phyloP scores from a whole-genome alignment of 2,888 invertebrate genomes.

The Escarpia spicata region DNA sequence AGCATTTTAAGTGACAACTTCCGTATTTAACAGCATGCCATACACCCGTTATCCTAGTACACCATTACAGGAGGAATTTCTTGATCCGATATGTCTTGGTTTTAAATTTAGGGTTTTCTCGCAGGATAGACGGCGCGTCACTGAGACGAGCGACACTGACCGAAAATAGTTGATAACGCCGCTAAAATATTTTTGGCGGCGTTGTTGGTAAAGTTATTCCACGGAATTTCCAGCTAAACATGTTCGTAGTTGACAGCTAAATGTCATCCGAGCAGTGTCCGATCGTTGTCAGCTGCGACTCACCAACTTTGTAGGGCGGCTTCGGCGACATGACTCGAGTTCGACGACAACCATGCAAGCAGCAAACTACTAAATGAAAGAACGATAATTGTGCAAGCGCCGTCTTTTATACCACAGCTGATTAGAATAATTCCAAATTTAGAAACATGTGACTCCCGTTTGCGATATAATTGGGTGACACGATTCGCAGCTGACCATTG shows the following conservation, averaged over 20 bases:
- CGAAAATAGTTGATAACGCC: background rate
- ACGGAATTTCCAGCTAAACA: background rate
- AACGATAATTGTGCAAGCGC: background rate
- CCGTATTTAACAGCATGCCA: background rate
- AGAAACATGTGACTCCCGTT: background rate
- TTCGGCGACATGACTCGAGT: slow-evolving; percentile 47
- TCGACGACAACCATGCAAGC: background rate
- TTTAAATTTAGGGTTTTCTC: background rate
- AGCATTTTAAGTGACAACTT: background rate
- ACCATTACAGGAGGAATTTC: background rate
- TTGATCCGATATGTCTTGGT: background rate
- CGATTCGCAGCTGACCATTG: background rate
- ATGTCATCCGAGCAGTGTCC: slow-evolving; percentile 5
- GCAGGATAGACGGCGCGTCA: background rate
- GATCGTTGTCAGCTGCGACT: slow-evolving; percentile 31
- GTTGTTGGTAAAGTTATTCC: background rate
- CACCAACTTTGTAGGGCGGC: slow-evolving; percentile 57
- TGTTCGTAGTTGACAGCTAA: background rate
- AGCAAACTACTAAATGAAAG: background rate
- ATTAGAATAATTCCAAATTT: background rate
- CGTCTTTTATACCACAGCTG: background rate
- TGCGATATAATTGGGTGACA: background rate
- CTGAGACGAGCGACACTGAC: background rate
- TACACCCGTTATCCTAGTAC: background rate
- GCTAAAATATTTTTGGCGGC: background rate